Conservation (phyloP, 2,888 invertebrate genomes). For the Tethea ocularis region DNA sequence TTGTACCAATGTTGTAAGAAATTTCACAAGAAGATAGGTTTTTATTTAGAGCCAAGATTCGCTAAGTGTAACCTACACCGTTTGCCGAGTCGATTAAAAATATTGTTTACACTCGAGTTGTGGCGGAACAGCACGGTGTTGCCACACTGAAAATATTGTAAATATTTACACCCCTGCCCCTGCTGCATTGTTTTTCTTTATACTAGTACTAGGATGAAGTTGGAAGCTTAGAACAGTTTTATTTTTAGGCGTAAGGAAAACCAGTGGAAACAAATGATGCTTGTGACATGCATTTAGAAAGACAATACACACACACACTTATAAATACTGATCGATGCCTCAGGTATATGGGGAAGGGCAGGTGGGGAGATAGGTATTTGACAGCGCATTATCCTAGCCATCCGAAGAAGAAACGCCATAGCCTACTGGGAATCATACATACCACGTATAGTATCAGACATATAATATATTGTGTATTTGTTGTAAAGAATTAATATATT, state of each 20-base stretch:
- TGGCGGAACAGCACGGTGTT: slow-evolving; percentile 54
- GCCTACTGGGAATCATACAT: too few relatives aligned
- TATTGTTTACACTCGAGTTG: slow-evolving; percentile 58
- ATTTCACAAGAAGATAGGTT: slow-evolving; percentile 35
- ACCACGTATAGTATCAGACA: too few relatives aligned
- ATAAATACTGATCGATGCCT: too few relatives aligned
- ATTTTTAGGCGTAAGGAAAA: background rate
- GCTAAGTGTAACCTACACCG: slow-evolving; percentile 67
- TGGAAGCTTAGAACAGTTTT: background rate
- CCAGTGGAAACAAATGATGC: background rate
- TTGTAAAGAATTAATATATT: too few relatives aligned
- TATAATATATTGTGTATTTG: too few relatives aligned
- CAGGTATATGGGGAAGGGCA: too few relatives aligned
- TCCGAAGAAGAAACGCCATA: too few relatives aligned
- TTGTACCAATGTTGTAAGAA: slow-evolving; percentile 42
- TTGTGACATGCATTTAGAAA: background rate
- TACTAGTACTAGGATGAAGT: background rate
- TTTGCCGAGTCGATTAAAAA: slow-evolving; percentile 74
- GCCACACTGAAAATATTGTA: slow-evolving; percentile 59
- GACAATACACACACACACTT: too few relatives aligned
- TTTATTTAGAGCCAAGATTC: slow-evolving; percentile 40
- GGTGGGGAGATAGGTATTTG: too few relatives aligned
- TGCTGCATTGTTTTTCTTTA: slow-evolving; percentile 27
- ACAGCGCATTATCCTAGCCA: too few relatives aligned
- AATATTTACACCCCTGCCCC: slow-evolving; percentile 57